These are phyloP conservation scores for Heteropelma amictum DNA, from an alignment of 2,888 invertebrate species.

Conservation along the genomic window DNA sequence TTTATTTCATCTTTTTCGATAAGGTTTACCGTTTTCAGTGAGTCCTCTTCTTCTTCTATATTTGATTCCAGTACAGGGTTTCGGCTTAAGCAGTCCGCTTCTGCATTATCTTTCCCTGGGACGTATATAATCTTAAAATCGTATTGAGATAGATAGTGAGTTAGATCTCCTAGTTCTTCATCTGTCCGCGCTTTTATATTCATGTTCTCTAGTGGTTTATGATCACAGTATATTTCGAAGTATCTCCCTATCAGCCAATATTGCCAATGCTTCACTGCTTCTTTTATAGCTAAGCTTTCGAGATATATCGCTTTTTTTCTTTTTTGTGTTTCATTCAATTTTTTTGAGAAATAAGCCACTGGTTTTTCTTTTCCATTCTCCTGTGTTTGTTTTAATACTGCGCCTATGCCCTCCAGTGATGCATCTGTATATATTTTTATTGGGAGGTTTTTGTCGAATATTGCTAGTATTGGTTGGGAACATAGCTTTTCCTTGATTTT, in stretches of 20 bases:
- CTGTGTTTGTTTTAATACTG: not conserved
- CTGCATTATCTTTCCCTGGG: conserved; percentile 57
- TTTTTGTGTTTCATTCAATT: not conserved
- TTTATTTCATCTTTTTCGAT: conserved; percentile 51
- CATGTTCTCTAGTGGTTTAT: conserved; percentile 58
- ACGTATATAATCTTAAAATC: conserved; percentile 59
- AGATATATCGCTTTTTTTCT: conserved; percentile 13
- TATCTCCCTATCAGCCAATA: conserved; percentile 11
- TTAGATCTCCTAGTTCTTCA: conserved; percentile 2
- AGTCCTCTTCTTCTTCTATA: conserved; percentile 49
- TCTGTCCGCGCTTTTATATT: conserved; percentile 52
- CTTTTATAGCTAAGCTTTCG: conserved; percentile 23
- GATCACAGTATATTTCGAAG: conserved; percentile 27
- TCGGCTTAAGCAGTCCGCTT: conserved; percentile 59
- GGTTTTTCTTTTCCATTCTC: not conserved
- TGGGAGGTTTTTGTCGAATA: not conserved
- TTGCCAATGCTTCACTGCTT: conserved; percentile 29
- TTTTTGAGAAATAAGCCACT: not conserved
- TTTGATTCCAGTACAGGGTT: conserved; percentile 57
- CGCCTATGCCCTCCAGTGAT: not conserved
- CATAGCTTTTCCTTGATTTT: not conserved
- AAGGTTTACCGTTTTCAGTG: conserved; percentile 55
- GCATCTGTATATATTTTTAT: conserved; percentile 6
- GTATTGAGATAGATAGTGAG: conserved; percentile 35
- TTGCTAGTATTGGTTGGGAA: not conserved